Percentiles rank a stretch among this genome's conserved stretches.
Conservation (phyloP, 1,140 invertebrate genomes). For the Papilio polyxenes region DNA sequence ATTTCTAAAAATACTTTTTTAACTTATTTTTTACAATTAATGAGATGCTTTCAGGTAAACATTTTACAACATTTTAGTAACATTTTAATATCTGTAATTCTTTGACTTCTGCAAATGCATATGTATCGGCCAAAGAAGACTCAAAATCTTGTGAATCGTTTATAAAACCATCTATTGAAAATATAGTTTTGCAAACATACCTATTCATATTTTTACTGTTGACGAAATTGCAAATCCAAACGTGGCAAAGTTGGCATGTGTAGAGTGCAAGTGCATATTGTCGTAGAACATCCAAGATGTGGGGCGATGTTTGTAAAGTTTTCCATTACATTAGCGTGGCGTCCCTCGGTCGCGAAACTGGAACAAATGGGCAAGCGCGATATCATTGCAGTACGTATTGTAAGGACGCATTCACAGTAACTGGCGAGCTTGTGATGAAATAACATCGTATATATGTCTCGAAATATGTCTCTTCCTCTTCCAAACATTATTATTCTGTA, state of each 20-base stretch:
- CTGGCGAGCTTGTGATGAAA: neutral
- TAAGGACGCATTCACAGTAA: slow-evolving; percentile 3
- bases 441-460: neutral
- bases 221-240: neutral
- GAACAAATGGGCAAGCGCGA: slow-evolving; percentile 62
- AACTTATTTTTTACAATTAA: no score
- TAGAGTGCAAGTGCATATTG: slow-evolving; percentile 13
- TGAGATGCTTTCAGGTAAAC: no score
- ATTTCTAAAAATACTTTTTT: no score
- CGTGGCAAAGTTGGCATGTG: slow-evolving; percentile 25
- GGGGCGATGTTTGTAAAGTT: slow-evolving; percentile 58
- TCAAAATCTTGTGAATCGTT: no score
- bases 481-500: no score
- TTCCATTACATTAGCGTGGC: slow-evolving; percentile 64
- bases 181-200: neutral
- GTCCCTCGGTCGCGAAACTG: slow-evolving; percentile 52
- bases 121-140: no score
- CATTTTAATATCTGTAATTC: no score
- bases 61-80: no score
- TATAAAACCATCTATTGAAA: no score
- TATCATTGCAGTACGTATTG: slow-evolving; percentile 2
- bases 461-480: neutral
- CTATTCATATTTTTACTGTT: slow-evolving; percentile 10
- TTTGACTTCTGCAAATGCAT: no score
- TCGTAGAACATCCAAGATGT: slow-evolving; percentile 19